Base-by-base conservation (phyloP, 2,888 invertebrate genomes). In the Acronicta aceris region DNA sequence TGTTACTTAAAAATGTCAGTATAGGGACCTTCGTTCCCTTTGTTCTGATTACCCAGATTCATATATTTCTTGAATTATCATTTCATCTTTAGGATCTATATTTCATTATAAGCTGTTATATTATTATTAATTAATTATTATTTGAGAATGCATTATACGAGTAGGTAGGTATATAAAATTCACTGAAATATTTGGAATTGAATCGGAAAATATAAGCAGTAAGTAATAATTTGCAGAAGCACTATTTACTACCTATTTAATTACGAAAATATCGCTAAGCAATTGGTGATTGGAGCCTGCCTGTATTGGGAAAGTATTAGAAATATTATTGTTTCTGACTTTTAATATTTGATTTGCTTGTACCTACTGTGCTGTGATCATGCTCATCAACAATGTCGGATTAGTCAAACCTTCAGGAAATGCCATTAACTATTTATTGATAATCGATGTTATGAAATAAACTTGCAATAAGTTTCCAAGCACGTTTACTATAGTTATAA, bases 401-500 rank as follows among this genome's bases (percentile, higher is more conserved):
- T 71, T 54, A 57, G 52, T 66, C 50, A 53, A 46, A 72, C 60
- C 64, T 64, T 55, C 48, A 55, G 63, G 49, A 59, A 65, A 42
- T 50, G 47, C 56, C 46, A 65, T 68, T 57, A 57, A 10, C 30
- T 27, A 73, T 63, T 72, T 72, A 62, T 66, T 70, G 56, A 59
- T 70, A 59, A 47, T 41, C 53, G 62, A 71, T 56, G 68, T 62
- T 62, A 36, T 41, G 30, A 67, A 56, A 55, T 67, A 36, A 73
- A 73, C 63, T 73, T 59, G 74, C 59, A 56, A 45, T 63, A 73
- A 71, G 50, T 68, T 73, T 62, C 16, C 41, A 40, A 54, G 56
- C 53, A 57, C 63, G 47, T 63, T 63, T 57, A 45, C 15, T 63
- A 27, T 43, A 57, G 50, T 73, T 54, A 45, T 55, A 53, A 55